phyloP scores from a whole-genome alignment of 2,797 vertebrate species.

The Chelidonichthys spinosus region DNA sequence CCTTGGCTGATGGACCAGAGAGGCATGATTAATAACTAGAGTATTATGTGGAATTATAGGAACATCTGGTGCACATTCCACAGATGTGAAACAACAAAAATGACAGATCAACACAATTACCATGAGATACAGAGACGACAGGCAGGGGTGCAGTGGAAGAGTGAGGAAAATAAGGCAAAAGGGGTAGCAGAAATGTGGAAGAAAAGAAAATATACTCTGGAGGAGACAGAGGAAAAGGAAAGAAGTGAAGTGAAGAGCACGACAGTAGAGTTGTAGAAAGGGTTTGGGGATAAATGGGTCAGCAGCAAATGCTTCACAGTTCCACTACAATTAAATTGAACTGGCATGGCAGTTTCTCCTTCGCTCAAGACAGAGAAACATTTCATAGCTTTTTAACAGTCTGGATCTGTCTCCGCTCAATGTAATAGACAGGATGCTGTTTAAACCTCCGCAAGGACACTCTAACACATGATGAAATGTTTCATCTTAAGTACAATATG shows the following conservation, averaged over 20 bases:
- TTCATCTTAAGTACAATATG: slow-evolving; percentile 22
- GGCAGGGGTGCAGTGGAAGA: slow-evolving; percentile 7
- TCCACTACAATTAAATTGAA: slow-evolving; percentile 41
- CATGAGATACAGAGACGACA: slow-evolving; percentile 2
- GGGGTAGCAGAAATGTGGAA: slow-evolving; percentile 6
- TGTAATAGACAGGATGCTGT: slow-evolving; percentile 37
- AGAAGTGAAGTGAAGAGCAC: neutral
- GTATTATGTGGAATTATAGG: slow-evolving; percentile 65
- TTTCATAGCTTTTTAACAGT: slow-evolving; percentile 41
- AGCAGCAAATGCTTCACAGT: slow-evolving; percentile 42
- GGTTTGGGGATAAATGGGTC: slow-evolving; percentile 33
- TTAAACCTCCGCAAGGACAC: slow-evolving; percentile 38
- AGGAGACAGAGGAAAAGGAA: slow-evolving; percentile 27
- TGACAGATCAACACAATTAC: slow-evolving; percentile 20
- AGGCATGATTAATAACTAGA: slow-evolving; percentile 61
- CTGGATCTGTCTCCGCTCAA: slow-evolving; percentile 22
- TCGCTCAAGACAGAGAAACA: slow-evolving; percentile 16
- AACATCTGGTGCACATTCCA: slow-evolving; percentile 75
- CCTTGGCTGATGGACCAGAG: slow-evolving; percentile 41
- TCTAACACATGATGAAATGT: slow-evolving; percentile 23
- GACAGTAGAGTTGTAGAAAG: neutral
- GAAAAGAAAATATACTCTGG: slow-evolving; percentile 10
- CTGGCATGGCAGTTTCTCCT: slow-evolving; percentile 35
- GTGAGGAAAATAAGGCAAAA: slow-evolving; percentile 17
- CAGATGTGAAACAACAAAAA: slow-evolving; percentile 55